Evolutionary conservation across 2,113 vertebrate species (phyloP), one percentile per base, ranked within the genome.

Genomic region (Tychaedon coryphoeus): DNA sequence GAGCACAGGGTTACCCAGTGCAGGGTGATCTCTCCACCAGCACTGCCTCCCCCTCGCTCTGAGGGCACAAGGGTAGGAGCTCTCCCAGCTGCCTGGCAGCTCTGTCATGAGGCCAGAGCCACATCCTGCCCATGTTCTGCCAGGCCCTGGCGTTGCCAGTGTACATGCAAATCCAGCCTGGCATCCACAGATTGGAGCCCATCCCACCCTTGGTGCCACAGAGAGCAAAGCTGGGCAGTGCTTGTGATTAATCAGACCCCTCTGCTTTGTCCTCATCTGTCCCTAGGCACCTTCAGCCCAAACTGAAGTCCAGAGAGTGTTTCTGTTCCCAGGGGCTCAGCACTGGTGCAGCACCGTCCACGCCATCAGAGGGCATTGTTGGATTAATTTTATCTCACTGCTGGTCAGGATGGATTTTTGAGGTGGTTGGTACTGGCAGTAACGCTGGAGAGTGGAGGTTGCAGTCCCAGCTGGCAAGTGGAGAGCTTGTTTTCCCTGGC

Each of bases 351-450:
- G 56, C 47, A 19, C 29, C 0, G 0, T n/a, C 29, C 48, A 31
- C 48, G 42, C 16, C 96, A 95, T 94, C 73, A 95, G 97, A 95
- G 96, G 95, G 97, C 97, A 88, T 77, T 25, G 43, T 62, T 0
- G 9, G 51, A 67, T 72, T 77, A 36, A 47, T n/a, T 86, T 82
- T 70, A 24, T 48, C 33, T 40, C 51, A 43, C 24, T 9, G 17
- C 12, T 25, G 78, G 34, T 50, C 51, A 8, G 34, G 34, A 28
- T 53, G 71, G 19, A 13, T 74, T 34, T 61, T 8, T 12, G 58
- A 69, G 24, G 22, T 47, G 40, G 8, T 13, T 76, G 24, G 47
- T 58, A 5, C 29, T 31, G 40, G 54, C 0, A 1, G 5, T 58
- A 62, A 14, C 61, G 36, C 58, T 24, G 4, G 14, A 2, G 70